Evolutionary conservation across 1,140 invertebrate genomes (phyloP).

Genomic region (Pseudomyrmex sp.): DNA sequence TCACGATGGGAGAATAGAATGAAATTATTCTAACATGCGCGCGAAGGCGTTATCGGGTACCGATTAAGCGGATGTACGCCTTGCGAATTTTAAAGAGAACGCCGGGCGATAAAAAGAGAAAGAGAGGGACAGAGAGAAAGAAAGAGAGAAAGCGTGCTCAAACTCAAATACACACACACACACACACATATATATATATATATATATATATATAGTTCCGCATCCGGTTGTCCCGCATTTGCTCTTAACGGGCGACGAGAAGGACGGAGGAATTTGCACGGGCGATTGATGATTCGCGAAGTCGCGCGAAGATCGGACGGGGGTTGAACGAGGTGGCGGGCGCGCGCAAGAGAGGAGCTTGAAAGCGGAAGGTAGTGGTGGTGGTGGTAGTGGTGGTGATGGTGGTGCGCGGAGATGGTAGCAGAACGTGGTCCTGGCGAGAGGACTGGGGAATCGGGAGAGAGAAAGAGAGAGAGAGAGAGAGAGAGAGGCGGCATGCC

Average conservation of each 20-base stretch:
- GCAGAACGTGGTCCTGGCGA: slow-evolving; percentile 11
- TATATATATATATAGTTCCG: not conserved
- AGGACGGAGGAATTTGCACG: slow-evolving; percentile 42
- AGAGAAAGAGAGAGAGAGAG: slow-evolving; percentile 40
- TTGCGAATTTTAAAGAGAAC: slow-evolving; percentile 8
- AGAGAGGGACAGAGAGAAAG: too few relatives aligned
- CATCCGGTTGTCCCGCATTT: not conserved
- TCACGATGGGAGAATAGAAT: slow-evolving; percentile 21
- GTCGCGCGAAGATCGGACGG: slow-evolving; percentile 11
- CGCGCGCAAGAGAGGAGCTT: slow-evolving; percentile 7
- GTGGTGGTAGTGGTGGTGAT: not conserved
- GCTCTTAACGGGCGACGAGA: not conserved
- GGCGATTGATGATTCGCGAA: slow-evolving; percentile 63
- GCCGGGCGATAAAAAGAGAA: not conserved
- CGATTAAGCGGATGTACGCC: not conserved
- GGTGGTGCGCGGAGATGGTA: not conserved
- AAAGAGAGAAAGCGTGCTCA: not conserved
- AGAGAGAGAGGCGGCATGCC: slow-evolving; percentile 53
- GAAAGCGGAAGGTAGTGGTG: not conserved
- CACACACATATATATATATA: too few relatives aligned
- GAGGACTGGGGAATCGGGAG: slow-evolving; percentile 9
- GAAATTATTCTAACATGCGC: slow-evolving; percentile 29
- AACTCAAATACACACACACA: too few relatives aligned
- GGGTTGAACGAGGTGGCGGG: slow-evolving; percentile 8
- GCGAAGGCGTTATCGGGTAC: not conserved